Conservation (phyloP, 2,888 invertebrate genomes). For the Toxonevra muliebris region DNA sequence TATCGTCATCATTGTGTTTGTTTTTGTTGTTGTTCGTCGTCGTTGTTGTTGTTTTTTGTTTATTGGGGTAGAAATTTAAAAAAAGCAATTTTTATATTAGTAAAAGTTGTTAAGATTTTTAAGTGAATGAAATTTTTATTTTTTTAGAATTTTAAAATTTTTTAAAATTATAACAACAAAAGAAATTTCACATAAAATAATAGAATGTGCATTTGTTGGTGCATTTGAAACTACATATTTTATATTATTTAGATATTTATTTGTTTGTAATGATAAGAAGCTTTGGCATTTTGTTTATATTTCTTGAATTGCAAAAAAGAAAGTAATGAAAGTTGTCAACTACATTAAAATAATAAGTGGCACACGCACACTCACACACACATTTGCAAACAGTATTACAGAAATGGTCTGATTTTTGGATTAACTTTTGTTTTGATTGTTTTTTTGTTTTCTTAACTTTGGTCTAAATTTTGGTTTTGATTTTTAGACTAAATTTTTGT, state of each 20-base stretch:
- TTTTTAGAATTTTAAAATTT: too few relatives aligned
- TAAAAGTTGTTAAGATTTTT: too few relatives aligned
- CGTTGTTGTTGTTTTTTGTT: slow-evolving; percentile 7
- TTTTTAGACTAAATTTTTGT: too few relatives aligned
- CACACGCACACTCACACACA: slow-evolving; percentile 28
- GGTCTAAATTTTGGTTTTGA: too few relatives aligned
- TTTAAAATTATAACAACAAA: slow-evolving; percentile 2
- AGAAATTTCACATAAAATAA: not conserved
- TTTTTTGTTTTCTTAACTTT: too few relatives aligned
- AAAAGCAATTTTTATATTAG: too few relatives aligned
- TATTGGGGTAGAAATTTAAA: not conserved
- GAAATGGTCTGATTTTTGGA: not conserved
- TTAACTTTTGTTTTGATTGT: too few relatives aligned
- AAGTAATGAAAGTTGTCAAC: not conserved
- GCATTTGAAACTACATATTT: slow-evolving; percentile 9
- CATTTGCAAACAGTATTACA: slow-evolving; percentile 17
- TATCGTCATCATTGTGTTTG: too few relatives aligned
- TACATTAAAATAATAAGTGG: slow-evolving; percentile 26
- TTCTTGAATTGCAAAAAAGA: not conserved
- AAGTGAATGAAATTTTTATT: too few relatives aligned
- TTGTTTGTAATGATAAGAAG: not conserved
- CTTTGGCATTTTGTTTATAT: not conserved
- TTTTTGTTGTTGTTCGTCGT: not conserved
- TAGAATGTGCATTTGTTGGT: slow-evolving; percentile 13
- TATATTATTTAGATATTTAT: too few relatives aligned